phyloP scores from a whole-genome alignment of 2,888 invertebrate genomes.

The Hypomecis atomaria region DNA sequence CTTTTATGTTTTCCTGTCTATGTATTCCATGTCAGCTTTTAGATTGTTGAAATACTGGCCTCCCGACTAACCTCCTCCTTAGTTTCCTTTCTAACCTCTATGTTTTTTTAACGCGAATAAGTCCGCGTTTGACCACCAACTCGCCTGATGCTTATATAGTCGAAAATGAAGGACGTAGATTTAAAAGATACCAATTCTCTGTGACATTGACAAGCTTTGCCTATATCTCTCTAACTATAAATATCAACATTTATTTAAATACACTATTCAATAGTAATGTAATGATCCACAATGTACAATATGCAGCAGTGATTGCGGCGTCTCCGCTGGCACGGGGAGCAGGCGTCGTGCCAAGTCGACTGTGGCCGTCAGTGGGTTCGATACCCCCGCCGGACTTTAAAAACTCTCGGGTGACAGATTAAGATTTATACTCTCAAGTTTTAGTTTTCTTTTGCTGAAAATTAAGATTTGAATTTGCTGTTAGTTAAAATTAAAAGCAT shows the following conservation, averaged over 20 bases:
- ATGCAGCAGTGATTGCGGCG: constrained; percentile 4
- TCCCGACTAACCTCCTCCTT: no score
- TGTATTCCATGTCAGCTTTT: no score
- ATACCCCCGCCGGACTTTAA: constrained; percentile 33
- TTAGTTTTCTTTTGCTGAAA: background rate
- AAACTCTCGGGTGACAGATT: background rate
- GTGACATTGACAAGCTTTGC: no score
- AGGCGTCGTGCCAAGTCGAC: constrained; percentile 50
- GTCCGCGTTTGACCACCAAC: no score
- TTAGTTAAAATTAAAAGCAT: background rate
- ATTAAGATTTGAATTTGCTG: background rate
- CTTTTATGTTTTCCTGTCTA: no score
- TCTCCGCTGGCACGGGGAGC: constrained; percentile 44
- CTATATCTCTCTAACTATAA: background rate
- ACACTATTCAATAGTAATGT: constrained; percentile 5
- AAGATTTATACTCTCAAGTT: background rate
- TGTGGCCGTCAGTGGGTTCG: constrained; percentile 35
- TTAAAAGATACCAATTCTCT: no score
- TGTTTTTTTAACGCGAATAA: no score
- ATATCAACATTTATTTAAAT: background rate
- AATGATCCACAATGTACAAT: constrained; percentile 8
- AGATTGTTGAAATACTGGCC: no score
- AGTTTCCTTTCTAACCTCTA: no score
- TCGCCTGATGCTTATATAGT: no score
- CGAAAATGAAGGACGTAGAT: no score